Evolutionary conservation across 2,797 vertebrate species (phyloP).

Genomic region (Argya squamiceps): DNA sequence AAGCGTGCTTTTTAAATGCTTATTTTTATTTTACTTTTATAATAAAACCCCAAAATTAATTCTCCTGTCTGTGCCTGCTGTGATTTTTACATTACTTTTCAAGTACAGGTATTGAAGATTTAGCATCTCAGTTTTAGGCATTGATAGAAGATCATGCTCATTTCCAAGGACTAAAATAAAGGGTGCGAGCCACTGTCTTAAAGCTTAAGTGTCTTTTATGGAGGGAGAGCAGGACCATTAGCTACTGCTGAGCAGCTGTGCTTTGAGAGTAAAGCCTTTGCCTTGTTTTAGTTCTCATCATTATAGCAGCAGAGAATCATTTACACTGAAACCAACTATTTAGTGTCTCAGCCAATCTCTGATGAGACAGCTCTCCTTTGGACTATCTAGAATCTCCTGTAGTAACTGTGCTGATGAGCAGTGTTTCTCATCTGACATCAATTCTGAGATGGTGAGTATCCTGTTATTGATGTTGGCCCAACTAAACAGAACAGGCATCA

Average conservation of each 20-base stretch:
- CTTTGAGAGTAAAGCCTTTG: not conserved
- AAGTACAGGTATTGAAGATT: not conserved
- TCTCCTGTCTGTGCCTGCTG: not conserved
- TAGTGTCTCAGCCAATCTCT: not conserved
- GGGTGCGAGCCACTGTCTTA: not conserved
- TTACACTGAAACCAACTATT: not conserved
- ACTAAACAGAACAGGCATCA: not conserved
- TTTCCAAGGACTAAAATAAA: not conserved
- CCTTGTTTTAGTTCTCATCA: not conserved
- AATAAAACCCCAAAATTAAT: constrained; percentile 77
- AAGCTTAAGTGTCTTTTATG: not conserved
- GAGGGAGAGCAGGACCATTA: not conserved
- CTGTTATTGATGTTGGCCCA: not conserved
- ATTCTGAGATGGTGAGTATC: not conserved
- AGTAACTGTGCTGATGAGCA: not conserved
- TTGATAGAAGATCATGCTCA: not conserved
- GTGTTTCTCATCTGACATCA: not conserved
- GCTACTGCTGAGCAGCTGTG: not conserved
- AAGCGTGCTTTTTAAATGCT: constrained; percentile 76
- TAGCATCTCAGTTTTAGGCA: not conserved
- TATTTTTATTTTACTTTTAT: constrained; percentile 86
- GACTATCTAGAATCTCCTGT: not conserved
- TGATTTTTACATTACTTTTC: not conserved
- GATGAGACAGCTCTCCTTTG: not conserved
- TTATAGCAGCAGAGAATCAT: not conserved